Evolutionary conservation across 2,797 vertebrate genomes (phyloP).

Genomic region (Petrocephalus sullivani): DNA sequence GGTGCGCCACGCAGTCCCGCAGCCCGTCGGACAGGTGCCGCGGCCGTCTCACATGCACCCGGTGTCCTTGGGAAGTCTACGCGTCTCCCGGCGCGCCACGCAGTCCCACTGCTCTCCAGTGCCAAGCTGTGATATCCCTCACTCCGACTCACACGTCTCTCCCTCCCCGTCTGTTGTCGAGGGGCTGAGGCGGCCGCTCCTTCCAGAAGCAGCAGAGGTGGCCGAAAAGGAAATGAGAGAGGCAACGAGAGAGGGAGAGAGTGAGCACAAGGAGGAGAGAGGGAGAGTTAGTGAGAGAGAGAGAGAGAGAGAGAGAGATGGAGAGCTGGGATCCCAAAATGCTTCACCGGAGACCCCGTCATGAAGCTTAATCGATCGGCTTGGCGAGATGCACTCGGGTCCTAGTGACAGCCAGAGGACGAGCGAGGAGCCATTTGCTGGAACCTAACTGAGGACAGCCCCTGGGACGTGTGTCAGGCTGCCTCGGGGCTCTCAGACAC

Average conservation of each 20-base stretch:
- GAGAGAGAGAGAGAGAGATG: background rate
- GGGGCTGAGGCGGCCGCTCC: background rate
- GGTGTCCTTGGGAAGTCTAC: background rate
- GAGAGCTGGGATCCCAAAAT: background rate
- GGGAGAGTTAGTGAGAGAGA: background rate
- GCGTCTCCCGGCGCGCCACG: background rate
- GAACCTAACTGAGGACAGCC: slow-evolving; percentile 60
- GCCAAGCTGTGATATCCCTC: background rate
- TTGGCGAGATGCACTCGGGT: background rate
- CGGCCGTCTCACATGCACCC: slow-evolving; percentile 3
- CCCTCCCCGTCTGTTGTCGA: slow-evolving; percentile 41
- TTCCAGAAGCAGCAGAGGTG: slow-evolving; percentile 5
- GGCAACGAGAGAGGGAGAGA: background rate
- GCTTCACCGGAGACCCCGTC: background rate
- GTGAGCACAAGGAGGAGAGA: background rate
- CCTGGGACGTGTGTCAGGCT: slow-evolving; percentile 40
- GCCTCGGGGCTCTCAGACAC: background rate
- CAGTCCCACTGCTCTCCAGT: background rate
- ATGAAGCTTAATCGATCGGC: background rate
- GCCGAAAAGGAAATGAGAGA: background rate
- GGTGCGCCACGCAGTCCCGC: background rate
- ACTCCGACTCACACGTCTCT: slow-evolving; percentile 15
- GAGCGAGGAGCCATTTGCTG: slow-evolving; percentile 4
- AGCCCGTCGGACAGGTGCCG: background rate
- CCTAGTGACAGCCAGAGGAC: slow-evolving; percentile 21